These are phyloP conservation scores for Epinephelus awoara DNA, from an alignment of 2,797 vertebrate genomes.

Conservation along the genomic window DNA sequence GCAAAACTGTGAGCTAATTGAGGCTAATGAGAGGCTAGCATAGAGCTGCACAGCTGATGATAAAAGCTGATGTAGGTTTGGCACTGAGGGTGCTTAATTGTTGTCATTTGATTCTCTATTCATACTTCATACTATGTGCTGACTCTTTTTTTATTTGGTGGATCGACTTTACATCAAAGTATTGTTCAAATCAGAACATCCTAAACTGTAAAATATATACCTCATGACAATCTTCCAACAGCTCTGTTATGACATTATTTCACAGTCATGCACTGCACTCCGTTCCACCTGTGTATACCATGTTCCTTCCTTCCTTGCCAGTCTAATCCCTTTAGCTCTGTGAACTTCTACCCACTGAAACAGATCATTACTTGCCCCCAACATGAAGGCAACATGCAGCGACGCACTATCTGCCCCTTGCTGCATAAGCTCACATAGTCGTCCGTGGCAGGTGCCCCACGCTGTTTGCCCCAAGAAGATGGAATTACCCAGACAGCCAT, in stretches of 20 bases:
- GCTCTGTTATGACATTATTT: constrained; percentile 16
- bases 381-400: constrained; percentile 39
- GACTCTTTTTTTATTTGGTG: not conserved
- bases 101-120: too few species aligned
- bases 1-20: too few species aligned
- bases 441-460: constrained; percentile 53
- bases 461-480: constrained; percentile 52
- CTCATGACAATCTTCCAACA: not conserved
- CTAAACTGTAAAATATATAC: not conserved
- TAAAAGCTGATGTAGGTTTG: too few species aligned
- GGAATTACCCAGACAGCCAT: constrained; percentile 70
- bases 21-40: too few species aligned
- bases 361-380: constrained; percentile 55
- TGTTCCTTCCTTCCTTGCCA: constrained; percentile 11
- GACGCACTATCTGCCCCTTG: constrained; percentile 40
- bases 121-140: too few species aligned
- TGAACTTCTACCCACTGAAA: constrained; percentile 60
- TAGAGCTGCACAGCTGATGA: too few species aligned
- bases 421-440: constrained; percentile 35
- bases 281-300: constrained; percentile 20
- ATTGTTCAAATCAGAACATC: not conserved
- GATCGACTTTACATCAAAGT: not conserved
- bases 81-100: too few species aligned
- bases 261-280: not conserved
- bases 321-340: constrained; percentile 63